These are phyloP conservation scores for Steromphala cineraria DNA, from an alignment of 2,888 invertebrate genomes.

Conservation along the genomic window DNA sequence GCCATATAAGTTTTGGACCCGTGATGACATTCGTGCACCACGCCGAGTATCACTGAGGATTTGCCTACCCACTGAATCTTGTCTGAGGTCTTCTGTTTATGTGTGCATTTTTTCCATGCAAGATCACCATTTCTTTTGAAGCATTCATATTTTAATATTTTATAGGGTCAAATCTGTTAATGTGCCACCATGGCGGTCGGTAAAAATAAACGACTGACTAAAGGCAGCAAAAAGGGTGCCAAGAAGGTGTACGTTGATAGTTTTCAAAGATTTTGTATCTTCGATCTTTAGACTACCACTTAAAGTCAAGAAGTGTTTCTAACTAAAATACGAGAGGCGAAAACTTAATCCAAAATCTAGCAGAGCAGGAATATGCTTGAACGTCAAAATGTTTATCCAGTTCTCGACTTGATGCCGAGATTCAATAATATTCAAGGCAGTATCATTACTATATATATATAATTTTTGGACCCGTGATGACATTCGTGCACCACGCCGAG, in stretches of 20 bases:
- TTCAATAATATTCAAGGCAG: too few species aligned
- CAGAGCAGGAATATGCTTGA: too few species aligned
- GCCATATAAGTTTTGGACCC: not conserved
- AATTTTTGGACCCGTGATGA: not conserved
- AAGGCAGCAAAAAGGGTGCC: conserved; percentile 99
- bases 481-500: not conserved
- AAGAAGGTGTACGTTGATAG: conserved; percentile 93
- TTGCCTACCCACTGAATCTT: not conserved
- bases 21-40: conserved; percentile 1
- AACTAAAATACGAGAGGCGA: too few species aligned
- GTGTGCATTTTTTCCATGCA: not conserved
- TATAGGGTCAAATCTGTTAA: too few species aligned
- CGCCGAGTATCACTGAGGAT: not conserved
- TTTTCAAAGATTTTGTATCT: not conserved
- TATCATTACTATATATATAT: too few species aligned
- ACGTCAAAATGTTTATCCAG: too few species aligned
- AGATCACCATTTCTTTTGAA: too few species aligned
- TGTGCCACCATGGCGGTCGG: conserved; percentile 78
- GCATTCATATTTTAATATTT: too few species aligned
- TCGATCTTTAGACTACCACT: too few species aligned
- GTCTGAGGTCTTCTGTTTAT: not conserved
- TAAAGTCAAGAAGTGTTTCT: too few species aligned
- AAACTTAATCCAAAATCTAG: too few species aligned
- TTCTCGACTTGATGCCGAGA: too few species aligned
- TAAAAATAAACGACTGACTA: conserved; percentile 87